phyloP scores from a whole-genome alignment of 1,140 invertebrate genomes.

The Scaptomyza hsui region DNA sequence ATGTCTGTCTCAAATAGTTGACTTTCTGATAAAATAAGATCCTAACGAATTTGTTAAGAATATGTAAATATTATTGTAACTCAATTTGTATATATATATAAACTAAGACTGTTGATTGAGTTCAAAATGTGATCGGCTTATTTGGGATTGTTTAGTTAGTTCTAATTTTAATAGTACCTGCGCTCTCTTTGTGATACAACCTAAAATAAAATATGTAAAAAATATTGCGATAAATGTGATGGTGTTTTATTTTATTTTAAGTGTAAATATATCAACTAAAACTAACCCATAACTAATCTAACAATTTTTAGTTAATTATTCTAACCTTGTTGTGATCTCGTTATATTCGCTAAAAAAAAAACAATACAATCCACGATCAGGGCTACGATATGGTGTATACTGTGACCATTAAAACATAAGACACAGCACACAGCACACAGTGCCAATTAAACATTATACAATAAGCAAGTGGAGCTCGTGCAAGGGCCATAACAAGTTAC shows the following conservation, averaged over 20 bases:
- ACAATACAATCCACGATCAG: conserved; percentile 26
- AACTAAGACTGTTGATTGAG: conserved; percentile 38
- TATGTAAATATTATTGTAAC: conserved; percentile 11
- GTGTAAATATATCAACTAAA: conserved; percentile 18
- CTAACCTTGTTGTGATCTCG: conserved; percentile 28
- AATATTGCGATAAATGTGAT: conserved; percentile 33
- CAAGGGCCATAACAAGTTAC: conserved; percentile 45
- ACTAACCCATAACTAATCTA: neutral
- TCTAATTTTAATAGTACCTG: conserved; percentile 31
- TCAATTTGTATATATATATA: conserved; percentile 28
- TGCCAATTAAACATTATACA: conserved; percentile 58
- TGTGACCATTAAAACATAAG: conserved; percentile 31
- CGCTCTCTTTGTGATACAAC: conserved; percentile 58
- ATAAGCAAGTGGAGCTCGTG: conserved; percentile 17
- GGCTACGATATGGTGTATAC: conserved; percentile 30
- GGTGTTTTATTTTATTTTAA: conserved; percentile 24
- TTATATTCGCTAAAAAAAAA: conserved; percentile 8
- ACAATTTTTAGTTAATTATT: neutral
- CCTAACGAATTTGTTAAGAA: conserved; percentile 41
- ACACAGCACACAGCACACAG: neutral
- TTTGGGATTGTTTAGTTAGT: conserved; percentile 26
- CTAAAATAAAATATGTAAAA: conserved; percentile 56
- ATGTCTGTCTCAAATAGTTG: conserved; percentile 65
- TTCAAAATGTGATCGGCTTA: conserved; percentile 42
- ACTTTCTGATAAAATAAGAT: conserved; percentile 6